Base-by-base conservation (phyloP, 2,888 invertebrate species). In the Hololepta plana region DNA sequence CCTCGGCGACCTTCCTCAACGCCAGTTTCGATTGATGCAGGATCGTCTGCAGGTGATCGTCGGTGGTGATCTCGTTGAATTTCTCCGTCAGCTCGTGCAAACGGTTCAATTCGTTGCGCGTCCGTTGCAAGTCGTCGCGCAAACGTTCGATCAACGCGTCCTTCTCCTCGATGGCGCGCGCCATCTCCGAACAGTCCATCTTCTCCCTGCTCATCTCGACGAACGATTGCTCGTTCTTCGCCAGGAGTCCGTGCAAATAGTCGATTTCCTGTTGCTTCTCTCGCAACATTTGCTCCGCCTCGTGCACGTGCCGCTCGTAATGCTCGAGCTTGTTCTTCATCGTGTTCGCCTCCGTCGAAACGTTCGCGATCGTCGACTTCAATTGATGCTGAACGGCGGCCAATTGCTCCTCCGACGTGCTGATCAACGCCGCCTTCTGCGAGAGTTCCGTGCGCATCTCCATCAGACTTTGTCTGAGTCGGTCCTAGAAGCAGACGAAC, bases 401-500 rank as follows among this genome's bases (percentile, higher is more conserved):
- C 9, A 54, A 31, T 33, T 52, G 44, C 35, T 49, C 44, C 35
- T 51, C 47, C 1, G 52, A 51, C 12, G 38, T 28, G 11, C 33
- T 33, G 28, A 55, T 45, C 7, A 52, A 12, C 20, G 25, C 29
- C 15, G 47, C 43, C 31, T 54, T 54, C 22, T 41, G 37, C 14
- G 51, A 50, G 4, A 54, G 27, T 37, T 53, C 48, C 3, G 35
- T 34, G 31, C 51, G 36, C 39, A 54, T 42, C 11, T 40, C 38
- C 8, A 36, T 31, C 9, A 54, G 28, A 7, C 46, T 42, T 19
- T 37, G 31, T 34, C 47, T 46, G 34, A 50, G 42, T 34, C 44
- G 42, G 20, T 44, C 45, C 48, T 48, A 32, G 29, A 31, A 36
- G 16, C n/a, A n/a, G n/a, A n/a, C n/a, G n/a, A n/a, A n/a, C n/a